These are phyloP conservation scores for Zelleria hepariella DNA, from an alignment of 2,888 invertebrate genomes.

Conservation along the genomic window DNA sequence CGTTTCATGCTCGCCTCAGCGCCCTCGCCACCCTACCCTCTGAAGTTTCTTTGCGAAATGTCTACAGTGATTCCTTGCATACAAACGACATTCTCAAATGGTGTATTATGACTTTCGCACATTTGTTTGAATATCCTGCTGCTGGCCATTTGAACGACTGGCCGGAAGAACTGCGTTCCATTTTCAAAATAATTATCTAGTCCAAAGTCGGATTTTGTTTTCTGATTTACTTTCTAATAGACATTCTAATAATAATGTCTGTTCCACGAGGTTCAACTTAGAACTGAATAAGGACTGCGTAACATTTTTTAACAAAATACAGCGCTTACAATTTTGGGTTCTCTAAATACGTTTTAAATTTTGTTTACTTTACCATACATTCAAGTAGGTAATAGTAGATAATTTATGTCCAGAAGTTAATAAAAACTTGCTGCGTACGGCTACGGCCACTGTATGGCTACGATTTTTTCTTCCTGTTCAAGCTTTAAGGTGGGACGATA, in stretches of 20 bases:
- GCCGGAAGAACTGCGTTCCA: background rate
- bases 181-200: background rate
- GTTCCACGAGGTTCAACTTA: constrained; percentile 37
- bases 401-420: no score
- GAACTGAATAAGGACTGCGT: constrained; percentile 12
- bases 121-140: constrained; percentile 21
- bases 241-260: no score
- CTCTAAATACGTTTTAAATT: no score
- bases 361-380: no score
- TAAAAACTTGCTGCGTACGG: no score
- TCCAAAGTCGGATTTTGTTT: background rate
- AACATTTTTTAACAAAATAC: no score
- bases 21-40: constrained; percentile 24
- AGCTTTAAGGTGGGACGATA: no score
- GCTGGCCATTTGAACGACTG: background rate
- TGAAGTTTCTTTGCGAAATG: constrained; percentile 64
- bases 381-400: no score
- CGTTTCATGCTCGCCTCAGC: constrained; percentile 55
- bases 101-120: constrained; percentile 62
- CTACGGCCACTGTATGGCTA: no score
- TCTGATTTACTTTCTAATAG: no score
- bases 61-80: constrained; percentile 72
- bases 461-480: no score
- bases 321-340: no score
- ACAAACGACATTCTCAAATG: constrained; percentile 65